Percentiles rank a stretch among this genome's conserved stretches.
Conservation (phyloP, 2,888 invertebrate genomes). For the Cryptocheilus praepositus region DNA sequence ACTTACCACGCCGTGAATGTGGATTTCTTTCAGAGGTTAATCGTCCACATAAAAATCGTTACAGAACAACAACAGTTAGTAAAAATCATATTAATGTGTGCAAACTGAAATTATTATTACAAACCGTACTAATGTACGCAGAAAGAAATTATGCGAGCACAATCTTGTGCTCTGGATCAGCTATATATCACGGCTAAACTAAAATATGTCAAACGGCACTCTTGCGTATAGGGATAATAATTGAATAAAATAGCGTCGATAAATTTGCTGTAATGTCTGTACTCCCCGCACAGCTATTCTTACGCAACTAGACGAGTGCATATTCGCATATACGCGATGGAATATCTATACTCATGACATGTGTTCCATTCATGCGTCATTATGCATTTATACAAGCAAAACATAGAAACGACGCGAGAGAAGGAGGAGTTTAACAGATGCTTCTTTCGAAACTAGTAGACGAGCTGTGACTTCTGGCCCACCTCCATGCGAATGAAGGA, state of each 20-base stretch:
- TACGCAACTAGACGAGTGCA: no score
- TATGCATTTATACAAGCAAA: no score
- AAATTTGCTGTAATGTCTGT: no score
- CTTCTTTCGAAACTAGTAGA: constrained; percentile 35
- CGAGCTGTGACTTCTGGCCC: constrained; percentile 39
- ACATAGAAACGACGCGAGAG: no score
- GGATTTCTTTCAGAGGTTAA: neutral
- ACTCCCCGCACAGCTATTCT: no score
- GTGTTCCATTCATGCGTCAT: no score
- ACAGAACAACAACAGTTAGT: no score
- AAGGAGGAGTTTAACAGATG: neutral
- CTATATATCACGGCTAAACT: constrained; percentile 27
- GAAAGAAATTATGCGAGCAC: neutral
- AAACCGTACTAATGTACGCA: neutral
- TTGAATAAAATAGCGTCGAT: constrained; percentile 56
- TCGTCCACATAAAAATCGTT: no score
- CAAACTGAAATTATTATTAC: no score
- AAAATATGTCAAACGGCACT: constrained; percentile 32
- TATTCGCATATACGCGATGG: no score
- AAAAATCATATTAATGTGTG: no score
- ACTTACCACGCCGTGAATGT: constrained; percentile 6
- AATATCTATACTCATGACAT: no score
- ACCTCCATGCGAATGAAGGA: constrained; percentile 60
- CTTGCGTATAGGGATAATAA: constrained; percentile 45
- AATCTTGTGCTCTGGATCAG: neutral